A percentile compares a stretch with the other conserved stretches of the same genome.
Conservation (phyloP, 1,140 invertebrate genomes). For the Lamellibrachia luymesi region DNA sequence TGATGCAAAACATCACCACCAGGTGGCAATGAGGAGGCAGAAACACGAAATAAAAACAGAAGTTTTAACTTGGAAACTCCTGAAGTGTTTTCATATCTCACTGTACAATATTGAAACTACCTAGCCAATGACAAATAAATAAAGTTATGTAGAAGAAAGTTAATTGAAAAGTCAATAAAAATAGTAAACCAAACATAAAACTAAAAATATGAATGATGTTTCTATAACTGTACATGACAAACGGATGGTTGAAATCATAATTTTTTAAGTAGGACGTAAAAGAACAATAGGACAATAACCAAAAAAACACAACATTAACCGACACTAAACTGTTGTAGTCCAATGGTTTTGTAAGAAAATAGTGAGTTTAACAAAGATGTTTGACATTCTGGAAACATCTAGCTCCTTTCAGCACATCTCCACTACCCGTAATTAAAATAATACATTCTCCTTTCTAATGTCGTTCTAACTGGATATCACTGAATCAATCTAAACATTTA, state of each 20-base stretch:
- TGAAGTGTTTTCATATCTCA: neutral
- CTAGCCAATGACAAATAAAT: neutral
- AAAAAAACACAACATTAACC: neutral
- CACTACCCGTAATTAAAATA: neutral
- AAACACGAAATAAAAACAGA: neutral
- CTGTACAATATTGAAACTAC: neutral
- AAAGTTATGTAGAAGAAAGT: neutral
- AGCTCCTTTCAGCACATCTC: neutral
- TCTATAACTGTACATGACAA: neutral
- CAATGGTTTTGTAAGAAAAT: neutral
- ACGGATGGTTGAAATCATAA: neutral
- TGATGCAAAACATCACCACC: neutral
- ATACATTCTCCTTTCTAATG: neutral
- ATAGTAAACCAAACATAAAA: neutral
- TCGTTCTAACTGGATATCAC: neutral
- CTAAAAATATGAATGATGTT: neutral
- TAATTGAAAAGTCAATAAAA: neutral
- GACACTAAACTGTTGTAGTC: neutral
- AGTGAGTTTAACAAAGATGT: neutral
- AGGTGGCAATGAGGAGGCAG: neutral
- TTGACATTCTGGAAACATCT: neutral
- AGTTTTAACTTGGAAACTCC: neutral
- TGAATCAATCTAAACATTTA: neutral
- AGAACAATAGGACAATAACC: neutral
- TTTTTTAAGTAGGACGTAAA: neutral